Conservation (phyloP, 2,888 invertebrate genomes). For the Nyleta sp. region DNA sequence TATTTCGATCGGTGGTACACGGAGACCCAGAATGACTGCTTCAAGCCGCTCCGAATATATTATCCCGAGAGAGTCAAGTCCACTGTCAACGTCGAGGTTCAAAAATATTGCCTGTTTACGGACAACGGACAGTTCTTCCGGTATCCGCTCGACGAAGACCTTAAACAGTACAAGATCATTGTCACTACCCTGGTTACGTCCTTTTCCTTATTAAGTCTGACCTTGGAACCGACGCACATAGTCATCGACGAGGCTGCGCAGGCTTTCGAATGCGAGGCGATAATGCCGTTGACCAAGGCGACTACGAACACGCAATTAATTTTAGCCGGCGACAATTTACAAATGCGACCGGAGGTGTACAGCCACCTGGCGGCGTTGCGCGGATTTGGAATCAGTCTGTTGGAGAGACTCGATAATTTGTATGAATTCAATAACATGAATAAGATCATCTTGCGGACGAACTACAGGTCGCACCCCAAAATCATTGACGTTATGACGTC, state of each 20-base stretch:
- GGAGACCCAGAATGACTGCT: constrained; percentile 86
- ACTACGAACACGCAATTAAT: constrained; percentile 89
- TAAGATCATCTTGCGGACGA: constrained; percentile 91
- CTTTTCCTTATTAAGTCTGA: constrained; percentile 88
- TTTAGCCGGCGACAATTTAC: constrained; percentile 93
- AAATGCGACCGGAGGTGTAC: constrained; percentile 92
- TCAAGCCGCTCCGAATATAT: constrained; percentile 88
- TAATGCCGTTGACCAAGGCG: constrained; percentile 90
- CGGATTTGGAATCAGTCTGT: constrained; percentile 88
- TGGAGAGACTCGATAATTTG: constrained; percentile 90
- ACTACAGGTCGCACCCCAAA: constrained; percentile 92
- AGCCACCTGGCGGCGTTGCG: constrained; percentile 89
- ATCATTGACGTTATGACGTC: constrained; percentile 92
- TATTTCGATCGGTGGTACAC: constrained; percentile 91
- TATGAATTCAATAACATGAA: constrained; percentile 90
- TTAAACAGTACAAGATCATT: constrained; percentile 86
- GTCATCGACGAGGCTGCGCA: constrained; percentile 94
- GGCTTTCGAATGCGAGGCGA: constrained; percentile 93
- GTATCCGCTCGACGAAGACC: constrained; percentile 88
- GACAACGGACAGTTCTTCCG: constrained; percentile 85
- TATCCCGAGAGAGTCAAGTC: constrained; percentile 91
- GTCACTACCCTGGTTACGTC: constrained; percentile 92
- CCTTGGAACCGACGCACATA: constrained; percentile 90
- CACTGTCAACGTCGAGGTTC: constrained; percentile 85
- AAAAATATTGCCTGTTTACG: constrained; percentile 89